Evolutionary conservation across 2,797 vertebrate species (phyloP).

Genomic region (Sorex maritimensis): DNA sequence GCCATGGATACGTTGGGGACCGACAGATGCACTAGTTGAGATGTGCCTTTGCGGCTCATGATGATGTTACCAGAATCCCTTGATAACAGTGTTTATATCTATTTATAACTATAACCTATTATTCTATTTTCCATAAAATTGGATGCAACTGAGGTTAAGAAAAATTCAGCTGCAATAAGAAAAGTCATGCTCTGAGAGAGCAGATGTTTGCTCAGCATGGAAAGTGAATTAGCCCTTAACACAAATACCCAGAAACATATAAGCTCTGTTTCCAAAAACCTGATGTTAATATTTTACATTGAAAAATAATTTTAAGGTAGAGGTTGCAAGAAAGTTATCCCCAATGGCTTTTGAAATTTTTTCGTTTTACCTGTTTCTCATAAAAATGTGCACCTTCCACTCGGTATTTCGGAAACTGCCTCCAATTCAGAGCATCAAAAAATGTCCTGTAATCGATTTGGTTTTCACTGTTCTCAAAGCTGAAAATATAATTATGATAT

Average conservation of each 20-base stretch:
- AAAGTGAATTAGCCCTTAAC: constrained; percentile 80
- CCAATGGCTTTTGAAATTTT: constrained; percentile 58
- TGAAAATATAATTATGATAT: constrained; percentile 86
- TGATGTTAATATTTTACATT: constrained; percentile 29
- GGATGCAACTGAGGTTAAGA: constrained; percentile 70
- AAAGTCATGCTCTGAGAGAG: constrained; percentile 68
- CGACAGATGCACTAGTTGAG: constrained; percentile 59
- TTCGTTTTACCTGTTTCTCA: constrained; percentile 91
- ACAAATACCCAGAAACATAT: constrained; percentile 70
- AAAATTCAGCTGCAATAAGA: constrained; percentile 73
- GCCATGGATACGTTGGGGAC: not conserved
- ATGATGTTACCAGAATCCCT: constrained; percentile 75
- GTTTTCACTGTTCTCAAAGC: constrained; percentile 92
- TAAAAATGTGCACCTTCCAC: constrained; percentile 70
- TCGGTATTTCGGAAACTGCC: constrained; percentile 85
- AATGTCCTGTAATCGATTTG: constrained; percentile 94
- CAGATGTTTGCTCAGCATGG: constrained; percentile 76
- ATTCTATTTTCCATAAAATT: constrained; percentile 82
- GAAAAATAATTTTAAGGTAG: constrained; percentile 73
- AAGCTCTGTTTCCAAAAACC: constrained; percentile 43
- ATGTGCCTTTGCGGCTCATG: constrained; percentile 65
- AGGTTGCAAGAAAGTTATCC: constrained; percentile 3
- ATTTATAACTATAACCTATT: constrained; percentile 82
- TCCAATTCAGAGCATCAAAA: constrained; percentile 94
- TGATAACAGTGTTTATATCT: constrained; percentile 79